Percentiles rank a stretch among this genome's conserved stretches.
These are phyloP conservation scores for Syncerus caffer DNA, from an alignment of 2,797 vertebrate genomes.

Conservation along the genomic window DNA sequence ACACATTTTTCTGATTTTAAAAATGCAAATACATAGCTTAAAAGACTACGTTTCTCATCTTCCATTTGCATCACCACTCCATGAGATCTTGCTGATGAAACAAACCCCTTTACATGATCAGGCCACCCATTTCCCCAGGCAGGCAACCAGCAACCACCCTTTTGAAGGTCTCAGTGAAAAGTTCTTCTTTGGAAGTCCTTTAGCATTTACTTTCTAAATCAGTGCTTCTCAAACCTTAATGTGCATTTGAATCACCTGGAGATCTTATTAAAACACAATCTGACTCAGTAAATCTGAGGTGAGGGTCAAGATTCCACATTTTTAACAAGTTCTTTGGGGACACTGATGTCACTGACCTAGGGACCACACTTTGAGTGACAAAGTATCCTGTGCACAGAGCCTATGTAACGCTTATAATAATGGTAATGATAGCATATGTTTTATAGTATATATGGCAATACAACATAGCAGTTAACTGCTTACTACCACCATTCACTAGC, in stretches of 20 bases:
- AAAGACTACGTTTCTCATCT: not conserved
- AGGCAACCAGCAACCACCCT: not conserved
- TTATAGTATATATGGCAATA: not conserved
- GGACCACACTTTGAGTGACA: not conserved
- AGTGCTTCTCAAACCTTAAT: not conserved
- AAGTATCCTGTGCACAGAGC: not conserved
- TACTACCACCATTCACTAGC: not conserved
- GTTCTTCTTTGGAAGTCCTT: not conserved
- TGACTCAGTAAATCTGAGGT: not conserved
- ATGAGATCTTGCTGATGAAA: not conserved
- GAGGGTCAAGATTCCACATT: not conserved
- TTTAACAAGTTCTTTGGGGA: slow-evolving; percentile 18
- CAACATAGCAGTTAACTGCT: not conserved
- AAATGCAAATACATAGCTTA: not conserved
- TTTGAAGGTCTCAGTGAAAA: not conserved
- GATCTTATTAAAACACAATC: slow-evolving; percentile 27
- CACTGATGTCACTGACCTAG: not conserved
- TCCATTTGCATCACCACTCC: not conserved
- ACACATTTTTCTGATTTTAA: not conserved
- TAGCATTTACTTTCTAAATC: not conserved
- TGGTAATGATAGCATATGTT: not conserved
- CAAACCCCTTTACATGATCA: not conserved
- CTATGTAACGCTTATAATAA: not conserved
- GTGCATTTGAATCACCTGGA: not conserved
- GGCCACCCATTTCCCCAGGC: not conserved